These are phyloP conservation scores for Chrysomela aeneicollis DNA, from an alignment of 2,888 invertebrate species.

Conservation along the genomic window DNA sequence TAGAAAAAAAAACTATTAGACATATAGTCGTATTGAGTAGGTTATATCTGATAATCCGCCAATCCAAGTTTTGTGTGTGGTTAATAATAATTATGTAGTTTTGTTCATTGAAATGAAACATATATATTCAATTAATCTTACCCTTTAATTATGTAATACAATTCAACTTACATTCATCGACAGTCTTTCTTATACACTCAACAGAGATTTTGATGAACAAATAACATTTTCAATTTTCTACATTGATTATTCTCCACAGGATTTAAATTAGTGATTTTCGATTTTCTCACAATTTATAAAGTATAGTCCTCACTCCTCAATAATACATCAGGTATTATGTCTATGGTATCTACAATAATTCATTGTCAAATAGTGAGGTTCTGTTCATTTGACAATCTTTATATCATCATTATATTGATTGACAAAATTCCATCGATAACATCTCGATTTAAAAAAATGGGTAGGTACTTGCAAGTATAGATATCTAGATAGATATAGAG, in stretches of 20 bases:
- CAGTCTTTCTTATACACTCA: background rate
- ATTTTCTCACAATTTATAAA: no score
- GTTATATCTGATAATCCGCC: no score
- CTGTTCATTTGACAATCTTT: no score
- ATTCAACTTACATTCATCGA: background rate
- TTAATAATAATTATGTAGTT: no score
- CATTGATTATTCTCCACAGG: background rate
- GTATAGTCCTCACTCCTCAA: no score
- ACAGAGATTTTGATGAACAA: background rate
- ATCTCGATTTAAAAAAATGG: background rate
- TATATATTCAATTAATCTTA: background rate
- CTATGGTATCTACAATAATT: background rate
- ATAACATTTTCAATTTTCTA: background rate
- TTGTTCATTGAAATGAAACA: background rate
- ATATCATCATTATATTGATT: background rate
- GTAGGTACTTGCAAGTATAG: no score
- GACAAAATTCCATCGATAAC: background rate
- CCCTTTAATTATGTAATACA: background rate
- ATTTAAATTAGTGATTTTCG: background rate
- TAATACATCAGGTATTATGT: no score
- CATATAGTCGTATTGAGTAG: no score
- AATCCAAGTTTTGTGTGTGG: no score
- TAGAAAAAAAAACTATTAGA: no score
- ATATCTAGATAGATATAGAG: background rate
- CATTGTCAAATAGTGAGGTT: background rate